Base-by-base conservation (phyloP, 2,888 invertebrate species). In the Drosophila anomelani region DNA sequence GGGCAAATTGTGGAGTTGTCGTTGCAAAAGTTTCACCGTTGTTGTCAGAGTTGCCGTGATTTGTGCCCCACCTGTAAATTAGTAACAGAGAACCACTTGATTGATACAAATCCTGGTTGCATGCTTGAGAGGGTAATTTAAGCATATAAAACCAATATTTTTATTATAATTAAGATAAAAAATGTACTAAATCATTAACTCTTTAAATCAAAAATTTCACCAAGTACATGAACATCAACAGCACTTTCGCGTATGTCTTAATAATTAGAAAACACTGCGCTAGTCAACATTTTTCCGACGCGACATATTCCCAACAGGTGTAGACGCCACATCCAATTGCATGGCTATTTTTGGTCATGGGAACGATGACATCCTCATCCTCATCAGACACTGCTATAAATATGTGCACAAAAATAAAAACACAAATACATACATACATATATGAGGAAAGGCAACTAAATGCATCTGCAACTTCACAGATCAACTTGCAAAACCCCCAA, bases 241-340 rank as follows among this genome's bases (percentile, higher is more conserved):
- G 26, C 36, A 68, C 47, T 47, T 41, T 29, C 23, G n/a, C 20
- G n/a, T 23, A 49, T 55, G 55, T 20, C 67, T 67, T 62, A 38
- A 49, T 68, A 57, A 57, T 67, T 39, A 43, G 36, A 56, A 66
- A 47, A 36, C 57, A 49, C 47, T 47, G 56, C 62, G 32, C 4
- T 38, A 62, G 58, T 62, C 58, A 60, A 49, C 58, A 75, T 62
- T 71, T 75, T 75, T 46, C 53, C 47, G 71, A 41, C 43, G 12
- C 72, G 86, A 88, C 80, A 86, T 78, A 79, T 85, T 75, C 68
- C 70, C 70, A 89, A 82, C 89, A 89, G 89, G 89, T 89, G 89
- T 83, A 89, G 88, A 80, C 78, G 82, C 69, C 69, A 60, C 70
- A 70, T 69, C 53, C 70, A 61, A 70, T 70, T 54, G 61, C 70